These are phyloP conservation scores for Drosophila rufa DNA, from an alignment of 1,140 invertebrate genomes.

Conservation along the genomic window DNA sequence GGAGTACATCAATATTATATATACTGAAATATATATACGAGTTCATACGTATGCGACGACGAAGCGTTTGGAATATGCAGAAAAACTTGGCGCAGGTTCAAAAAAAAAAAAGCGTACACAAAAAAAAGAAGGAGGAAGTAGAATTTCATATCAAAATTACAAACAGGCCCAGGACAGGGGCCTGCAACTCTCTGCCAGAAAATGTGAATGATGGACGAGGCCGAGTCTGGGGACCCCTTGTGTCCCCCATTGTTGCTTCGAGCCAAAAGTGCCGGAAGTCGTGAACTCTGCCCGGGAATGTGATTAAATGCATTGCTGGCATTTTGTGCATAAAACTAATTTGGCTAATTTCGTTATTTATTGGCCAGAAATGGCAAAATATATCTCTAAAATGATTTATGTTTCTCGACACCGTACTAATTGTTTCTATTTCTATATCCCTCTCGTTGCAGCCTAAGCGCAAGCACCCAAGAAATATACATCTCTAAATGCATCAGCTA, in stretches of 20 bases:
- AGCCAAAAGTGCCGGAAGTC: slow-evolving; percentile 70
- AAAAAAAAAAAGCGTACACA: slow-evolving; percentile 29
- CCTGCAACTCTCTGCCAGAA: slow-evolving; percentile 38
- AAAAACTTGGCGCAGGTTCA: slow-evolving; percentile 81
- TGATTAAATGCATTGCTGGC: slow-evolving; percentile 76
- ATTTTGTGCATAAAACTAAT: slow-evolving; percentile 59
- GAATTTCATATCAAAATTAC: slow-evolving; percentile 76
- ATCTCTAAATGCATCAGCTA: slow-evolving; percentile 52
- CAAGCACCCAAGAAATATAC: slow-evolving; percentile 41
- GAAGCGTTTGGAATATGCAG: slow-evolving; percentile 64
- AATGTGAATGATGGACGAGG: slow-evolving; percentile 66
- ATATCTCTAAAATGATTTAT: slow-evolving; percentile 35
- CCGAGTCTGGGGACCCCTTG: slow-evolving; percentile 25
- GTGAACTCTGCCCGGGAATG: slow-evolving; percentile 53
- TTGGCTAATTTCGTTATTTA: slow-evolving; percentile 72
- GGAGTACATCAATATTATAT: slow-evolving; percentile 64
- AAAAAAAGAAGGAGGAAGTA: slow-evolving; percentile 31
- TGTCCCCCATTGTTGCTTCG: slow-evolving; percentile 7
- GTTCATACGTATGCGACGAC: slow-evolving; percentile 20
- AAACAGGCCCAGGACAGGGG: slow-evolving; percentile 62
- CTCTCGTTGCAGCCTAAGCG: slow-evolving; percentile 53
- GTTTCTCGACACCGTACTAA: slow-evolving; percentile 16
- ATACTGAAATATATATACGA: slow-evolving; percentile 15
- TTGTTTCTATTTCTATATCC: slow-evolving; percentile 16
- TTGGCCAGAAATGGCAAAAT: slow-evolving; percentile 25